Percentiles rank a stretch among this genome's conserved stretches.
These are phyloP conservation scores for Anaspis maculata DNA, from an alignment of 2,888 invertebrate genomes.

Conservation along the genomic window DNA sequence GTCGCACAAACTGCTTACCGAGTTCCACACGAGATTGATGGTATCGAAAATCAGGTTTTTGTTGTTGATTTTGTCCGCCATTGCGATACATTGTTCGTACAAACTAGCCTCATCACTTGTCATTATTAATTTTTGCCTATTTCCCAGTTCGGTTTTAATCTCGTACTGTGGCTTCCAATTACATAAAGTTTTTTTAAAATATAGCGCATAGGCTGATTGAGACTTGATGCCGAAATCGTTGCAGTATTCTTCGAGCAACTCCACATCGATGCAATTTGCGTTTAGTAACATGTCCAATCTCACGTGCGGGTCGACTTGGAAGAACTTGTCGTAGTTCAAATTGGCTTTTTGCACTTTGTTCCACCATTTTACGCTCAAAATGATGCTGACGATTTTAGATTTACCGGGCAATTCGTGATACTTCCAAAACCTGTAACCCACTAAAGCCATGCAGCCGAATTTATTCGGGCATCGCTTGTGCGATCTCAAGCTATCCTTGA, in stretches of 20 bases:
- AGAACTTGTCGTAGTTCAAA: slow-evolving; percentile 25
- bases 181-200: slow-evolving; percentile 24
- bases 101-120: slow-evolving; percentile 28
- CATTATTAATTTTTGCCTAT: slow-evolving; percentile 23
- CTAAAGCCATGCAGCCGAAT: slow-evolving; percentile 21
- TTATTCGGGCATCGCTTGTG: slow-evolving; percentile 28
- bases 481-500: slow-evolving; percentile 19
- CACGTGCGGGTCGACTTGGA: slow-evolving; percentile 16
- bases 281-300: slow-evolving; percentile 25
- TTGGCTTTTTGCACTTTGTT: slow-evolving; percentile 17
- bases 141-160: slow-evolving; percentile 21
- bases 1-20: not conserved
- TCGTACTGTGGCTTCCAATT: slow-evolving; percentile 43
- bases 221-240: slow-evolving; percentile 38
- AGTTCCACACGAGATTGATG: slow-evolving; percentile 1
- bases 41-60: slow-evolving; percentile 25
- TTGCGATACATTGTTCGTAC: slow-evolving; percentile 30
- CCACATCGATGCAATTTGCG: slow-evolving; percentile 19
- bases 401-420: slow-evolving; percentile 13
- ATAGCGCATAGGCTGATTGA: slow-evolving; percentile 18
- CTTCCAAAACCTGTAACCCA: slow-evolving; percentile 22
- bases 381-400: slow-evolving; percentile 16
- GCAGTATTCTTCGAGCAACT: slow-evolving; percentile 41
- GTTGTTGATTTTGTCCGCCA: slow-evolving; percentile 32
- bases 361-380: slow-evolving; percentile 31